A percentile compares a stretch with the other conserved stretches of the same genome.
phyloP scores from a whole-genome alignment of 2,888 invertebrate species.

The Andrena chrysosceles region DNA sequence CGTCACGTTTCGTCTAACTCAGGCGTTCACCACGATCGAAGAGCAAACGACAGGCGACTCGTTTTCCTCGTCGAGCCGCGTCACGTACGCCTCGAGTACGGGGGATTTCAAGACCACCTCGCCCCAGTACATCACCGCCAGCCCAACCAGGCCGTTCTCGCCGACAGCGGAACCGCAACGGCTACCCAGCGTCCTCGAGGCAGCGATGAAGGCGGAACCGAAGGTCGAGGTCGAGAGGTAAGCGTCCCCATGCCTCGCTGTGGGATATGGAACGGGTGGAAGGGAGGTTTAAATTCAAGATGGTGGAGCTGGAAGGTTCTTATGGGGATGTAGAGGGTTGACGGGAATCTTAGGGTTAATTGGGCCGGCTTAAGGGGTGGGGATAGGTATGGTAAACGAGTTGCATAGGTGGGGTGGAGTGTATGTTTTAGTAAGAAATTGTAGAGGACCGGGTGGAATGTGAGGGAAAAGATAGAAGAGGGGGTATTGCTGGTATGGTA shows the following conservation, averaged over 20 bases:
- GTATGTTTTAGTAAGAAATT: no score
- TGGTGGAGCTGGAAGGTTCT: neutral
- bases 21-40: conserved; percentile 77
- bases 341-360: neutral
- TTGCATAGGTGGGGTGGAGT: neutral
- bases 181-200: conserved; percentile 91
- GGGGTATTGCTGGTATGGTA: no score
- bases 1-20: conserved; percentile 76
- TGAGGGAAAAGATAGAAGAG: no score
- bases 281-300: no score
- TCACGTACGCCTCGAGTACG: conserved; percentile 73
- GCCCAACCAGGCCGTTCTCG: conserved; percentile 81
- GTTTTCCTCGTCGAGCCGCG: conserved; percentile 76
- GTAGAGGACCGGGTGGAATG: no score
- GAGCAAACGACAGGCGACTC: conserved; percentile 75
- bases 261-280: no score
- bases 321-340: neutral
- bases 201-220: conserved; percentile 95
- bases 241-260: neutral
- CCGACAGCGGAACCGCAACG: conserved; percentile 84
- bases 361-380: no score
- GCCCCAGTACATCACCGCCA: conserved; percentile 78
- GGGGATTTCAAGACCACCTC: conserved; percentile 76
- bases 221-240: conserved; percentile 90
- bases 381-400: neutral